These are phyloP conservation scores for Dyspetes luteomarginatus DNA, from an alignment of 2,888 invertebrate genomes.

Conservation along the genomic window DNA sequence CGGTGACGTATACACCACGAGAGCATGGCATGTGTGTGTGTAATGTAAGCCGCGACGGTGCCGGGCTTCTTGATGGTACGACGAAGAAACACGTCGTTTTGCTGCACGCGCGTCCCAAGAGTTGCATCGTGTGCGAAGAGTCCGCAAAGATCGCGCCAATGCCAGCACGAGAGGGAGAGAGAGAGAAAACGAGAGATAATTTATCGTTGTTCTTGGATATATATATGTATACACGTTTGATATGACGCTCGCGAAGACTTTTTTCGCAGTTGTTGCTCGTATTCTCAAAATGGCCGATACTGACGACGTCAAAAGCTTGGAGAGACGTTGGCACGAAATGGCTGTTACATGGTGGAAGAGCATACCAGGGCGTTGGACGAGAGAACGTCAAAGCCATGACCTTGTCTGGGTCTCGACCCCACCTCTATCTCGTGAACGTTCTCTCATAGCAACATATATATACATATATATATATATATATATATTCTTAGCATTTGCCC, in stretches of 20 bases:
- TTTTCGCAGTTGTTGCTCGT: slow-evolving; percentile 50
- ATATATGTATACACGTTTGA: slow-evolving; percentile 58
- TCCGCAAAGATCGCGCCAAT: neutral
- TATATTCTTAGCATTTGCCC: slow-evolving; percentile 5
- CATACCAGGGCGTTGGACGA: slow-evolving; percentile 50
- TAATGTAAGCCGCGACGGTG: neutral
- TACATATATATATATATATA: slow-evolving; percentile 20
- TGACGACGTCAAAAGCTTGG: slow-evolving; percentile 38
- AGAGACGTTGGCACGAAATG: slow-evolving; percentile 34
- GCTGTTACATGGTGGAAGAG: slow-evolving; percentile 16
- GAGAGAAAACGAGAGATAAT: slow-evolving; percentile 69
- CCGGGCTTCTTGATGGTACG: neutral
- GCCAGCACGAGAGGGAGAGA: slow-evolving; percentile 29
- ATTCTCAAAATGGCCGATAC: slow-evolving; percentile 80
- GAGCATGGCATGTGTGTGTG: neutral
- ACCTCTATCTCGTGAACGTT: slow-evolving; percentile 58
- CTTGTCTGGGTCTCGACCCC: slow-evolving; percentile 80
- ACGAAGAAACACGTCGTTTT: slow-evolving; percentile 5
- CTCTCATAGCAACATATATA: no score
- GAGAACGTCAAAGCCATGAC: slow-evolving; percentile 81
- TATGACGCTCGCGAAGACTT: slow-evolving; percentile 70
- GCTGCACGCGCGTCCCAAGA: neutral
- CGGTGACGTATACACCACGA: neutral
- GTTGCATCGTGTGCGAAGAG: slow-evolving; percentile 21
- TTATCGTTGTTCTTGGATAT: slow-evolving; percentile 75